Percentiles rank a stretch among this genome's conserved stretches.
These are phyloP conservation scores for Athene noctua DNA, from an alignment of 2,113 vertebrate species.

Conservation along the genomic window DNA sequence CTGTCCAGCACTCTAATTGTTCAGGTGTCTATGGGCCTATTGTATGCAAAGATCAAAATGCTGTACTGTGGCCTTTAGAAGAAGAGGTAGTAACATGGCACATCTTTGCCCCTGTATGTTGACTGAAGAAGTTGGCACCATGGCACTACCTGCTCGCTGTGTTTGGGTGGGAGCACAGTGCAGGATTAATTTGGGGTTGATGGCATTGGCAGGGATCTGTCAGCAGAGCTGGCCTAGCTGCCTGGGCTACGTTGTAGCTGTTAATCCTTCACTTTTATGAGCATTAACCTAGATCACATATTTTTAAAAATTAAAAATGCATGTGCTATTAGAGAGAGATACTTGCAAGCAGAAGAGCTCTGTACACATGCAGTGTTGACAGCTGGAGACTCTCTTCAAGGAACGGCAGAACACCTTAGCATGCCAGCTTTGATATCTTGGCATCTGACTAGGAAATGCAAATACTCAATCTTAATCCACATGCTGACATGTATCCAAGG, in stretches of 20 bases:
- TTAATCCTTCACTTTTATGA: not conserved
- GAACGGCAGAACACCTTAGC: not conserved
- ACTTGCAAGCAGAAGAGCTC: not conserved
- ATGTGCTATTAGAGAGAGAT: not conserved
- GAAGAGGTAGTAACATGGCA: not conserved
- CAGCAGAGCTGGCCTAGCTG: constrained; percentile 22
- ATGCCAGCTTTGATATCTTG: constrained; percentile 17
- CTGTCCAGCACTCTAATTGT: not conserved
- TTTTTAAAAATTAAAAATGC: not conserved
- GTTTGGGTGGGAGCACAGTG: not conserved
- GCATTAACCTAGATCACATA: not conserved
- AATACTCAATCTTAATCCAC: constrained; percentile 44
- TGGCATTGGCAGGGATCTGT: constrained; percentile 1
- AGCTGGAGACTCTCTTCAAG: not conserved
- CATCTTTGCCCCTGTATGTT: not conserved
- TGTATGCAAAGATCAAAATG: not conserved
- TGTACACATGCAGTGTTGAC: not conserved
- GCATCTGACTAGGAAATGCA: constrained; percentile 40
- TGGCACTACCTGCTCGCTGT: not conserved
- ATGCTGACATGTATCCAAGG: not conserved
- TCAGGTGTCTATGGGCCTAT: not conserved
- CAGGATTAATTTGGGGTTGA: constrained; percentile 2
- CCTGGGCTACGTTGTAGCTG: not conserved
- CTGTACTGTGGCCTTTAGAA: not conserved
- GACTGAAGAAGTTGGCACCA: not conserved